phyloP scores from a whole-genome alignment of 2,888 invertebrate species.

The Plebejus argus region DNA sequence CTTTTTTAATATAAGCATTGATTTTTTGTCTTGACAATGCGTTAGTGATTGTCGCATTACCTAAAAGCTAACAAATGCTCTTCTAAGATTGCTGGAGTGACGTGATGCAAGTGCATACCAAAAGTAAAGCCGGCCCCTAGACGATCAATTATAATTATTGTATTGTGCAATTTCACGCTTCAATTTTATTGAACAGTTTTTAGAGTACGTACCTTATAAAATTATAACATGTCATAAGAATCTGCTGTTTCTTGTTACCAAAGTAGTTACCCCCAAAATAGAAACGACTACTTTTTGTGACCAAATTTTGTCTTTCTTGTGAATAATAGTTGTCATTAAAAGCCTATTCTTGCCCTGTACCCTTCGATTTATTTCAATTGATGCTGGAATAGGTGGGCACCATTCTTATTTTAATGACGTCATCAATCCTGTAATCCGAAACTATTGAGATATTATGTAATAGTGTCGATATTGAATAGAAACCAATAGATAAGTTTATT shows the following conservation, averaged over 20 bases:
- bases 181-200: too few species aligned
- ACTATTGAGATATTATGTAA: neutral
- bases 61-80: neutral
- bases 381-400: neutral
- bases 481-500: neutral
- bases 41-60: neutral
- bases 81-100: too few species aligned
- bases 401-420: neutral
- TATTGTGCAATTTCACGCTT: too few species aligned
- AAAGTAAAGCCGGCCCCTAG: too few species aligned
- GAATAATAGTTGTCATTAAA: neutral
- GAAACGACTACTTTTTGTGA: neutral
- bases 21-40: neutral
- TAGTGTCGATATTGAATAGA: neutral
- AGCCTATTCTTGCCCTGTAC: neutral
- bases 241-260: too few species aligned
- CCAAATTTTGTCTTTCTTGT: neutral
- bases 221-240: too few species aligned
- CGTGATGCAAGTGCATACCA: too few species aligned
- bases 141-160: too few species aligned
- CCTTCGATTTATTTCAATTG: slow-evolving; percentile 10
- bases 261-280: too few species aligned
- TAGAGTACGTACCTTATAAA: too few species aligned
- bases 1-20: neutral
- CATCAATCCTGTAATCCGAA: neutral